Evolutionary conservation across 2,113 vertebrate genomes (phyloP).

Genomic region (Arvicanthis niloticus): DNA sequence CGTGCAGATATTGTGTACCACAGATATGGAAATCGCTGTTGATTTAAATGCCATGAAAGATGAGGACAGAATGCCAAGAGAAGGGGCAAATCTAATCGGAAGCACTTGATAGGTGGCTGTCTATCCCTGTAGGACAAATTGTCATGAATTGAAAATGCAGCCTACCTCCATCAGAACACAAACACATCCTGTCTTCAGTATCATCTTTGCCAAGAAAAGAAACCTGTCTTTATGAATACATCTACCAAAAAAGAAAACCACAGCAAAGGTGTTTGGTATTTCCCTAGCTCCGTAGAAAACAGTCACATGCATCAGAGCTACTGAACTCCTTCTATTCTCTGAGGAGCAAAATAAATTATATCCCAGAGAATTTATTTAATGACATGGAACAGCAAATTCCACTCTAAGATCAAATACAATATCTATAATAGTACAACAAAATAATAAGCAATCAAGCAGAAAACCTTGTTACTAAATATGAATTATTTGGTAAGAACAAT

Average conservation of each 20-base stretch:
- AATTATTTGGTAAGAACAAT: conserved; percentile 72
- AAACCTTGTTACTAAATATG: conserved; percentile 74
- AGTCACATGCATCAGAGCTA: conserved; percentile 28
- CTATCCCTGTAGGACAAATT: background rate
- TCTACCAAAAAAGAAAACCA: background rate
- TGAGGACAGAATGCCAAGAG: background rate
- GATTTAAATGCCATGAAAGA: background rate
- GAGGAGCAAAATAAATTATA: conserved; percentile 76
- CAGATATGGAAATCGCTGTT: background rate
- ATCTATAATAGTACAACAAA: conserved; percentile 77
- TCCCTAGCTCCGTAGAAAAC: conserved; percentile 65
- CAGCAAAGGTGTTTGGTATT: conserved; percentile 35
- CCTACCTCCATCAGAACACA: background rate
- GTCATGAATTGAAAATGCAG: background rate
- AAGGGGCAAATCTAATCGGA: background rate
- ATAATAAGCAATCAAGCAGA: conserved; percentile 79
- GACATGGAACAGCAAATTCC: conserved; percentile 71
- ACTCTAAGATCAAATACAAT: conserved; percentile 72
- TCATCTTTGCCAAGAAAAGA: background rate
- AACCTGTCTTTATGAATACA: background rate
- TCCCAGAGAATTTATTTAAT: conserved; percentile 77
- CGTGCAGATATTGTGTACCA: background rate
- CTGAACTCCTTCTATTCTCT: conserved; percentile 65
- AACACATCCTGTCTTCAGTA: background rate
- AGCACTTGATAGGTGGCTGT: background rate